Evolutionary conservation across 2,888 invertebrate genomes (phyloP), one percentile per base, ranked within the genome.

Genomic region (Salpingus planirostris): DNA sequence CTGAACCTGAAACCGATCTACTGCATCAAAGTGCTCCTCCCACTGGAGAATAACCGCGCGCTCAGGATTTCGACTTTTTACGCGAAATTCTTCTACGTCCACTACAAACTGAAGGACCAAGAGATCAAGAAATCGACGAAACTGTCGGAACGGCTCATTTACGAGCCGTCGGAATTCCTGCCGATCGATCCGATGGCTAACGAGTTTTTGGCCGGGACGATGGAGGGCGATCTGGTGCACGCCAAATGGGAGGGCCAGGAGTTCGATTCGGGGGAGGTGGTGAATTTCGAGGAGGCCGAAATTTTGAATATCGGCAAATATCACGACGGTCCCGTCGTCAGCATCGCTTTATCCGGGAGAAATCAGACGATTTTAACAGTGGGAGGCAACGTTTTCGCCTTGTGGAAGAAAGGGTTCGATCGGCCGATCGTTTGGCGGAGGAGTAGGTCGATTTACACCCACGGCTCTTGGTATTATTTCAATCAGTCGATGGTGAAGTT

Each of bases 321-420:
- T 33, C 86, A 87, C 50, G 83, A 85, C 50, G 86, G 85, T 0
- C 76, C 82, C 1, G 60, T 88, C 24, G 66, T 74, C 0, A 62
- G 69, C 11, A 60, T 74, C 2, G 61, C 67, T 22, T 69, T 74
- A 54, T 84, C 83, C 47, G 77, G 75, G 0, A 66, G 78, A 33
- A 64, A 66, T 14, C 66, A 76, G 36, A 52, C 85, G 3, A 65
- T 82, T 18, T 63, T 81, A 3, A 80, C 85, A 2, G 72, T 85
- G 3, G 88, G 88, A 1, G 82, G 85, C 3, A 79, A 74, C 59
- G 70, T 79, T 31, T 76, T 84, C 54, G 79, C 82, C 0, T 59
- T 87, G 31, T 87, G 87, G 87, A 46, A 42, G 3, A 78, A 82
- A 33, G 72, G 76, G 36, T 69, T 79, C 18, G 68, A 68, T 33